These are phyloP conservation scores for Onychorhynchus coronatus DNA, from an alignment of 2,113 vertebrate species.

Conservation along the genomic window DNA sequence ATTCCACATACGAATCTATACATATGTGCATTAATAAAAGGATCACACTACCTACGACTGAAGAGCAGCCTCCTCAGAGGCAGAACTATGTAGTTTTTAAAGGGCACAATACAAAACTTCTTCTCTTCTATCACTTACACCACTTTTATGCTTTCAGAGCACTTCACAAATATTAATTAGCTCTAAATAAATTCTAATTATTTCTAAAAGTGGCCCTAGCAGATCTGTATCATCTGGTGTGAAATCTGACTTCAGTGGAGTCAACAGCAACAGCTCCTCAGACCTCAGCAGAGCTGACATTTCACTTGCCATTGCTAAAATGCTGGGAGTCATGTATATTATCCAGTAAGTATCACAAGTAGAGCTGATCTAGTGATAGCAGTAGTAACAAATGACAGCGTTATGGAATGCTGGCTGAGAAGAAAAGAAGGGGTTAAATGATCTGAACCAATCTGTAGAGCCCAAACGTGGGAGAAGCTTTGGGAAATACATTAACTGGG, in stretches of 20 bases:
- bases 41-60: neutral
- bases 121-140: neutral
- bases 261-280: constrained; percentile 42
- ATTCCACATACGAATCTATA: neutral
- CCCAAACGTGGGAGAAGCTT: neutral
- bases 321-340: neutral
- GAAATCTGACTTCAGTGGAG: constrained; percentile 43
- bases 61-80: neutral
- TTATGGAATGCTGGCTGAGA: neutral
- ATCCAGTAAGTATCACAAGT: neutral
- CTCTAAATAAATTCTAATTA: constrained; percentile 57
- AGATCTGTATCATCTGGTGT: constrained; percentile 54
- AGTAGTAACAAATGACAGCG: neutral
- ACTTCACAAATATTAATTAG: constrained; percentile 48
- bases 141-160: constrained; percentile 10
- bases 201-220: constrained; percentile 26
- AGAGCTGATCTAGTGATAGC: neutral
- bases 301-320: neutral
- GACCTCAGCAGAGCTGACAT: neutral
- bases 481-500: neutral
- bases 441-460: neutral
- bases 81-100: neutral
- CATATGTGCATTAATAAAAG: neutral
- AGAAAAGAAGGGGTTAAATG: neutral
- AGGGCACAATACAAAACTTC: neutral